phyloP scores from a whole-genome alignment of 2,888 invertebrate genomes.

The Nephrotoma guestfalica region DNA sequence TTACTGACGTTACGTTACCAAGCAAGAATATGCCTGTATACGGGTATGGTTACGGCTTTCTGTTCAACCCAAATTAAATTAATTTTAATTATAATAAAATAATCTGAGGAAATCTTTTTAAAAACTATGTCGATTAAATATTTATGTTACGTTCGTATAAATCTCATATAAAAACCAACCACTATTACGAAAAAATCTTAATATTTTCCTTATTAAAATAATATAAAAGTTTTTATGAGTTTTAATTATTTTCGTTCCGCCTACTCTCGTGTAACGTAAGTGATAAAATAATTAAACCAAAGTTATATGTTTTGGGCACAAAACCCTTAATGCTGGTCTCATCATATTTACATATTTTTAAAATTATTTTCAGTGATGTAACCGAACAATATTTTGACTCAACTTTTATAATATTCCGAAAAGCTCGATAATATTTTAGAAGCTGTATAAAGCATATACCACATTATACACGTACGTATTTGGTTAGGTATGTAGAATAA shows the following conservation, averaged over 20 bases:
- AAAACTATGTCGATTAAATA: neutral
- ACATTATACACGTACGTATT: neutral
- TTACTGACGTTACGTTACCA: no score
- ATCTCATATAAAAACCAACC: neutral
- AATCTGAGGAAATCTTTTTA: neutral
- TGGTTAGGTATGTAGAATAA: neutral
- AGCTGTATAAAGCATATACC: neutral
- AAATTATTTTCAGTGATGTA: neutral
- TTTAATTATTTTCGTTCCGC: neutral
- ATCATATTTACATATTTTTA: neutral
- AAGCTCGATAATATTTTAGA: neutral
- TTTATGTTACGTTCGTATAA: neutral
- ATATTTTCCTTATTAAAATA: neutral
- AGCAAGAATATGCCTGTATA: neutral
- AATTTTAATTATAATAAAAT: neutral
- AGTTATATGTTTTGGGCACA: neutral
- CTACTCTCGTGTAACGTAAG: neutral
- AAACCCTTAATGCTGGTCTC: neutral
- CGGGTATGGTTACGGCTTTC: neutral
- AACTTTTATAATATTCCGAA: neutral
- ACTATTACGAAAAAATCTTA: neutral
- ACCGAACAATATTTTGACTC: neutral
- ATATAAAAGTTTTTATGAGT: neutral
- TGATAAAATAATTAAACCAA: neutral
- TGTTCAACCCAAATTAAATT: neutral